Evolutionary conservation across 2,888 invertebrate species (phyloP).

Genomic region (Eutolmus rufibarbis): DNA sequence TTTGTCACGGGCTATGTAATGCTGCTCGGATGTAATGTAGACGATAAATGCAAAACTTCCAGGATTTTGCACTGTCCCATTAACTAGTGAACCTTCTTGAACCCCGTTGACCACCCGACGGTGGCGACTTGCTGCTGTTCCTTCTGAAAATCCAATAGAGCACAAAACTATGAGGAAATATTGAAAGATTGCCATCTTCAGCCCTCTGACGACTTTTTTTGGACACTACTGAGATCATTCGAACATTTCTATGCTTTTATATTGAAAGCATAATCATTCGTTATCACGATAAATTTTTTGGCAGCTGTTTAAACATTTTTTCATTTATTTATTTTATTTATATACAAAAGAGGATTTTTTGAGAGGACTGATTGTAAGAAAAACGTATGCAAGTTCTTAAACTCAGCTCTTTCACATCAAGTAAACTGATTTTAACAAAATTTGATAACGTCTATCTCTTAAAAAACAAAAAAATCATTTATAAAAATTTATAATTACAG

Average conservation of each 20-base stretch:
- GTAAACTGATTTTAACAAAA: too few species aligned
- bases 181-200: background rate
- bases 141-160: background rate
- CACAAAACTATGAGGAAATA: background rate
- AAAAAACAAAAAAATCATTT: too few species aligned
- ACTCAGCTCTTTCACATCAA: too few species aligned
- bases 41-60: background rate
- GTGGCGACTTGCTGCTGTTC: background rate
- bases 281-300: background rate
- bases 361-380: too few species aligned
- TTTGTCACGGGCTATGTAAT: background rate
- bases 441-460: too few species aligned
- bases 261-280: background rate
- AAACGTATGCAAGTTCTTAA: too few species aligned
- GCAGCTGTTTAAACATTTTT: background rate
- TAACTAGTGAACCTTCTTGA: background rate
- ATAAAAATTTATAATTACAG: too few species aligned
- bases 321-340: background rate
- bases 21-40: background rate
- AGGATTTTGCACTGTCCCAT: background rate
- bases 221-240: background rate
- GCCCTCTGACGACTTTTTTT: background rate
- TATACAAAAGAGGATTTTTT: too few species aligned
- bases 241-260: background rate
- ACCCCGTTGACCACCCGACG: background rate